These are phyloP conservation scores for Archaeoteleia sp. DNA, from an alignment of 2,888 invertebrate species.

Conservation along the genomic window DNA sequence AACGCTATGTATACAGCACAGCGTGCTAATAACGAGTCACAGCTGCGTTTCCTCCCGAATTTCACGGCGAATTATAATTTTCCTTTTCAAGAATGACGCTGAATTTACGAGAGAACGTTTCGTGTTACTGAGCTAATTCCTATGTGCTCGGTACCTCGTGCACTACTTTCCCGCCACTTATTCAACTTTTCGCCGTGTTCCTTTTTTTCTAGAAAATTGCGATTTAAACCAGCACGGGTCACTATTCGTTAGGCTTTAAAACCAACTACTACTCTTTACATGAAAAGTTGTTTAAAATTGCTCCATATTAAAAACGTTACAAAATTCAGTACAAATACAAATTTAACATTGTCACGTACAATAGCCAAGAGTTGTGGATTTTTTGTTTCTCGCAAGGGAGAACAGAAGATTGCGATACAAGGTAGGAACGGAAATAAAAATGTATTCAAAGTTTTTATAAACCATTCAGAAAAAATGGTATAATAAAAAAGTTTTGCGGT, in stretches of 20 bases:
- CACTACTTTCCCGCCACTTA: conserved; percentile 15
- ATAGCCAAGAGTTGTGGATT: too few relatives aligned
- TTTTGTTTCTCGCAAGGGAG: too few relatives aligned
- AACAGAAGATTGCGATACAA: too few relatives aligned
- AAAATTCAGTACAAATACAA: too few relatives aligned
- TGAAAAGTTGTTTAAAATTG: too few relatives aligned
- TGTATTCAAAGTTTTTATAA: too few relatives aligned
- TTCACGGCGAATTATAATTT: conserved; percentile 30
- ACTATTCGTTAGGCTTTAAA: not conserved
- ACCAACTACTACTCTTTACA: too few relatives aligned
- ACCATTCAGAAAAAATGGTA: too few relatives aligned
- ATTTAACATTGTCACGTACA: too few relatives aligned
- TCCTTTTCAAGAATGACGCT: conserved; percentile 12
- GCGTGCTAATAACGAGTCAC: conserved; percentile 9
- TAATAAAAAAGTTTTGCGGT: too few relatives aligned
- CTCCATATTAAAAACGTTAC: too few relatives aligned
- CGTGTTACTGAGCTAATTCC: conserved; percentile 23
- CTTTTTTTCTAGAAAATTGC: not conserved
- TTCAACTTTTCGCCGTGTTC: conserved; percentile 1
- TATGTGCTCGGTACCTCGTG: conserved; percentile 5
- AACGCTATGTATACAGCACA: not conserved
- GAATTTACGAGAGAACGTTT: conserved; percentile 25
- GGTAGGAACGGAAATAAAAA: too few relatives aligned
- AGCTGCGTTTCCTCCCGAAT: conserved; percentile 13
- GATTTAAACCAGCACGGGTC: not conserved